Base-by-base conservation (phyloP, 2,888 invertebrate genomes). In the Hypomecis atomaria region DNA sequence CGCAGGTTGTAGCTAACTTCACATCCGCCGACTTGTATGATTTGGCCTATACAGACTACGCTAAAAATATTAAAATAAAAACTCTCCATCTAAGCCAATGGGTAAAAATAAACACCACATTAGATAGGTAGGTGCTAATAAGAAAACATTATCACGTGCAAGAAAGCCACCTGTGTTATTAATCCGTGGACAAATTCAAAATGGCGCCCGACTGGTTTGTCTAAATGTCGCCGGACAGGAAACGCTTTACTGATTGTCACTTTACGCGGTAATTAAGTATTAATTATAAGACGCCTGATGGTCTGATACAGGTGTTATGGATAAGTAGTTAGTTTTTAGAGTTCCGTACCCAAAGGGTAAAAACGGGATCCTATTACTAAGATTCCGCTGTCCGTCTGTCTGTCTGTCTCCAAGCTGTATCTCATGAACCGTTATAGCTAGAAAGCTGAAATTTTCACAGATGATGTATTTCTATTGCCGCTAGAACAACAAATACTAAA, bases 181-280 rank as follows among this genome's bases (percentile, higher is more conserved):
- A 53, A 44, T 64, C 38, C 37, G 59, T 45, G 45, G 38, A 42
- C 33, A 42, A 44, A 62, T 62, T 61, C 59, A 66, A 66, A 37
- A 66, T 66, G 66, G 65, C 65, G 45, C 55, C 55, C 50, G 34
- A 56, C 62, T 11, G 62, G 66, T 66, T 61, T 47, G 44, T 34
- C 38, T 43, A 62, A 66, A 66, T 62, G 66, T 58, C 49, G 62
- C 50, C 45, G 45, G 54, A 54, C 62, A 55, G 66, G 66, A 66
- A 66, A 62, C 37, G 43, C 42, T 61, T 45, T 40, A 47, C 40
- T n/a, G 33, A 61, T 50, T 49, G 56, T 43, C 37, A 53, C 11
- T 43, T 55, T 50, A 59, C 54, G 33, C 44, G 38, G 36, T 54
- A 54, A 54, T 54, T 53, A 53, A 53, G 62, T 38, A 49, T 38